Evolutionary conservation across 2,113 vertebrate genomes (phyloP), one percentile per base, ranked within the genome.

Genomic region (Paralichthys olivaceus): DNA sequence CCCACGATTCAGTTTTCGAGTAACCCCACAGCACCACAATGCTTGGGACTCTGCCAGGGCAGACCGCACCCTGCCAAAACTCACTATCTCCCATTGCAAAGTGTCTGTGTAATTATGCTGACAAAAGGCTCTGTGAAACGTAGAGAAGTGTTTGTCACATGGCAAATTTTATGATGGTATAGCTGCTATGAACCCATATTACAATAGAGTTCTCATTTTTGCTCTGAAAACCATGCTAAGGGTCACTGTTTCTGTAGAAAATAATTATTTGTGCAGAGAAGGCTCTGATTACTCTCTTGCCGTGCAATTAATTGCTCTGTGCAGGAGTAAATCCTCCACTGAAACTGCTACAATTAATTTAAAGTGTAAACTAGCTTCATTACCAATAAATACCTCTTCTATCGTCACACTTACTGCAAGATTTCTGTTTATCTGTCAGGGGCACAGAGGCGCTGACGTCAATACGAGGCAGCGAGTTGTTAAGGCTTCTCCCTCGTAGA

Each of bases 61-160:
- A 81, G 79, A 17, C 66, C 51, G 62, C 74, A 68, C 53, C 83
- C 74, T 77, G 79, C 69, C 78, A 49, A 80, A 75, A 70, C 51
- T 55, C 69, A 49, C 76, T 59, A 9, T 64, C 68, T 25, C 70
- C 81, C 69, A 20, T 49, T 32, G 12, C 84, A 84, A 55, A 74
- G 63, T 70, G 78, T 80, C 53, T 68, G 73, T 49, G 34, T 73
- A 63, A 80, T 68, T 37, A 75, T 59, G 40, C 54, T 58, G 29
- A 69, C 61, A 76, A 76, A 62, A 76, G 64, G n/a, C 65, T 32
- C 23, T 11, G 9, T 53, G 6, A 72, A 85, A 71, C 5, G 43
- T 54, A 1, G 47, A 13, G 40, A 60, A 37, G 11, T 72, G 37
- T 64, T 75, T 77, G 64, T 64, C 0, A 32, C 20, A n/a, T 17